Conservation (phyloP, 1,140 invertebrate genomes). For the Samia ricini region DNA sequence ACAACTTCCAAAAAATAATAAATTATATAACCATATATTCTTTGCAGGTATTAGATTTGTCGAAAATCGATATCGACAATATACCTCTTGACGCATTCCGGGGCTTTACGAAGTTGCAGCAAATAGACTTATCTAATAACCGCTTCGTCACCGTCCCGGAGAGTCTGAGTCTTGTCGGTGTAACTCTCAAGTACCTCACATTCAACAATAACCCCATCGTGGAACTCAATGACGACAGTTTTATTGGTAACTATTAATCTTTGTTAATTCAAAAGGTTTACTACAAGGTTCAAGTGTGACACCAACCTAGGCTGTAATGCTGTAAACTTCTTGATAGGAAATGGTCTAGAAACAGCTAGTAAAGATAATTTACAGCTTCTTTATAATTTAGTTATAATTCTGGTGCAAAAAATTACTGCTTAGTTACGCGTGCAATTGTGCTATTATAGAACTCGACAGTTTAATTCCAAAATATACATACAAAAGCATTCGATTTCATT, state of each 20-base stretch:
- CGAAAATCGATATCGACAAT: conserved; percentile 76
- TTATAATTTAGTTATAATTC: too few relatives aligned
- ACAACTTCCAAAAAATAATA: too few relatives aligned
- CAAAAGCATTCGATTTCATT: too few relatives aligned
- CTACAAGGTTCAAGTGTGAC: background rate
- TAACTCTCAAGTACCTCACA: conserved; percentile 75
- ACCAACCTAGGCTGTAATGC: too few relatives aligned
- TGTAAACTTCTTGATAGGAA: too few relatives aligned
- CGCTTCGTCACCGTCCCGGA: conserved; percentile 77
- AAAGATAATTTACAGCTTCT: too few relatives aligned
- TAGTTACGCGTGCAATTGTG: too few relatives aligned
- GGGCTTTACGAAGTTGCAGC: conserved; percentile 66
- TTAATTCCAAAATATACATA: background rate
- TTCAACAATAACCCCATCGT: conserved; percentile 79
- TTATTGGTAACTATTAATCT: conserved; percentile 70
- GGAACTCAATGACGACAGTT: conserved; percentile 77
- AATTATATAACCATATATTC: background rate
- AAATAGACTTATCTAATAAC: conserved; percentile 79
- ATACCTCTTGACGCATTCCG: conserved; percentile 71
- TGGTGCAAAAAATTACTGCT: too few relatives aligned
- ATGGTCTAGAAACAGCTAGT: too few relatives aligned
- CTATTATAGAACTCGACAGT: too few relatives aligned
- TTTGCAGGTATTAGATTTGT: conserved; percentile 78
- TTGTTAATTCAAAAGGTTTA: background rate
- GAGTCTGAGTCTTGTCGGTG: conserved; percentile 70